phyloP scores from a whole-genome alignment of 2,888 invertebrate species.

The Pediacus dermestoides region DNA sequence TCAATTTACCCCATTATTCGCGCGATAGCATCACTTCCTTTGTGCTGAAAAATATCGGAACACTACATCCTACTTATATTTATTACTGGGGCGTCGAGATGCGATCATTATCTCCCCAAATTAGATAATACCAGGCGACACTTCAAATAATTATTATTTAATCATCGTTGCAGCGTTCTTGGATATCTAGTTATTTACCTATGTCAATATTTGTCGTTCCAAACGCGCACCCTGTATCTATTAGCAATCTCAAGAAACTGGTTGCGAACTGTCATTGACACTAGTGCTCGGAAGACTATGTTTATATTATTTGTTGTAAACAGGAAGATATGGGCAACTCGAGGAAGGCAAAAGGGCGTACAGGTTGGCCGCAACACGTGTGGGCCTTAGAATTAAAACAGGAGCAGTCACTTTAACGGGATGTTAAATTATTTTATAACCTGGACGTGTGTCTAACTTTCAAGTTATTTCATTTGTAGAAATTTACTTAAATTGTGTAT shows the following conservation, averaged over 20 bases:
- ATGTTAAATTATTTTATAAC: constrained; percentile 31
- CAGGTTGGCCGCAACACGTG: constrained; percentile 96
- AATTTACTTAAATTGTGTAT: constrained; percentile 47
- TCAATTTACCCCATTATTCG: constrained; percentile 16
- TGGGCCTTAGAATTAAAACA: constrained; percentile 86
- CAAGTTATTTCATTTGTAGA: constrained; percentile 44
- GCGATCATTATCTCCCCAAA: constrained; percentile 29
- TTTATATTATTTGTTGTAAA: constrained; percentile 33
- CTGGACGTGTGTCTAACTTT: constrained; percentile 39
- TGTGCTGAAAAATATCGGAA: constrained; percentile 26
- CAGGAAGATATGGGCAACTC: constrained; percentile 45
- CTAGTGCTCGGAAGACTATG: constrained; percentile 12
- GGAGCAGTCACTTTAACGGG: constrained; percentile 53
- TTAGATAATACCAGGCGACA: no score
- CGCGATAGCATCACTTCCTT: constrained; percentile 27
- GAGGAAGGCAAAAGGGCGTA: constrained; percentile 73
- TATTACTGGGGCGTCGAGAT: constrained; percentile 26
- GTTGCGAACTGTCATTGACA: constrained; percentile 7
- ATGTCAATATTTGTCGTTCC: constrained; percentile 6
- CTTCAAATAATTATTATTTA: no score
- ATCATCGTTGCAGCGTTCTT: no score
- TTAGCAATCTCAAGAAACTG: no score
- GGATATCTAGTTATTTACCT: no score
- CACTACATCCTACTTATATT: constrained; percentile 28
- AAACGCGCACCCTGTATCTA: no score